Percentiles rank a stretch among this genome's conserved stretches.
Conservation (phyloP, 2,113 vertebrate genomes). For the Ibidorhyncha struthersii region DNA sequence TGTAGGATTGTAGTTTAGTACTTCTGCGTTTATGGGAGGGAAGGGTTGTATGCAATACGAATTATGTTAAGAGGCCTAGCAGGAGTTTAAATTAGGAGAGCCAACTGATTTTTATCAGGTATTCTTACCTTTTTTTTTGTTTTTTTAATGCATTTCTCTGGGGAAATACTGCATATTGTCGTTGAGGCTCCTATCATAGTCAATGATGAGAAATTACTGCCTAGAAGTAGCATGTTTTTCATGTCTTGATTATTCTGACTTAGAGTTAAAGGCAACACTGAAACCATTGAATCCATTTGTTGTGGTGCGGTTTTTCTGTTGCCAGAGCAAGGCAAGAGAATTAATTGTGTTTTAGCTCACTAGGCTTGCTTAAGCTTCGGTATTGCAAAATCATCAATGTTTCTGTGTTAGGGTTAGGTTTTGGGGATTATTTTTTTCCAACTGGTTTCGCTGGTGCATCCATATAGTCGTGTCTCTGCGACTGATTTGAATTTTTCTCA, state of each 20-base stretch:
- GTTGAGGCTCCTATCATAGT: not conserved
- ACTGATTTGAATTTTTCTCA: not conserved
- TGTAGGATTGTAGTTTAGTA: not conserved
- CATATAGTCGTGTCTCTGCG: not conserved
- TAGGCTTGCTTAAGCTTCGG: not conserved
- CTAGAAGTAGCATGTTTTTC: not conserved
- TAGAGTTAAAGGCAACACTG: not conserved
- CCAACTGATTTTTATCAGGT: not conserved
- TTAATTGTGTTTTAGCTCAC: not conserved
- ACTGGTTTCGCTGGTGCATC: not conserved
- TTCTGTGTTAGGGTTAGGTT: not conserved
- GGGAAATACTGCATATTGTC: not conserved
- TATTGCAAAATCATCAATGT: not conserved
- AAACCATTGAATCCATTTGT: not conserved
- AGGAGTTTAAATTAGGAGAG: not conserved
- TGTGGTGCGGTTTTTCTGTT: not conserved
- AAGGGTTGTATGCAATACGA: not conserved
- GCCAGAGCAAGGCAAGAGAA: not conserved
- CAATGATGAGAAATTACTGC: not conserved
- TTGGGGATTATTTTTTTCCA: not conserved
- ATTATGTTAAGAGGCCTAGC: not conserved
- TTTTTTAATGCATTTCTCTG: not conserved
- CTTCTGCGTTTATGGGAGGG: not conserved
- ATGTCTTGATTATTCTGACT: not conserved
- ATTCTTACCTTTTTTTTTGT: not conserved